phyloP scores from a whole-genome alignment of 2,113 vertebrate species.

The Heptranchias perlo region DNA sequence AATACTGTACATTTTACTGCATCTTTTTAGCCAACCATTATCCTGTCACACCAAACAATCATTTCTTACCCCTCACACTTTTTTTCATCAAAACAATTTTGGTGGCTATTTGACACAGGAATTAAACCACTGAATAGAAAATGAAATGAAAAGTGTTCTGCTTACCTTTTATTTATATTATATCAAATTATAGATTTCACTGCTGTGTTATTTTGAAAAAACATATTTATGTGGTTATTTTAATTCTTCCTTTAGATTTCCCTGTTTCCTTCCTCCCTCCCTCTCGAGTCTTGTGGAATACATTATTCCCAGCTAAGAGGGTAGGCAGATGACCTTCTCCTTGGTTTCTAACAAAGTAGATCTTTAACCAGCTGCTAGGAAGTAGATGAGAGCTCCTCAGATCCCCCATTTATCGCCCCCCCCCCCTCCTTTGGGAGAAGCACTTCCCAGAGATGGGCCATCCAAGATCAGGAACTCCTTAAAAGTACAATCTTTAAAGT shows the following conservation, averaged over 20 bases:
- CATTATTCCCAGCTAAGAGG: not conserved
- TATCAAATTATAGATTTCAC: not conserved
- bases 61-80: not conserved
- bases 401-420: not conserved
- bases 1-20: conserved; percentile 28
- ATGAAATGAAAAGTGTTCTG: not conserved
- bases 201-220: not conserved
- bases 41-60: conserved; percentile 26
- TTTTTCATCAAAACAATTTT: not conserved
- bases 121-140: not conserved
- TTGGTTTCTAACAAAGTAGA: not conserved
- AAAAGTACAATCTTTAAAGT: not conserved
- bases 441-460: not conserved
- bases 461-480: not conserved
- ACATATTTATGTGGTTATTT: not conserved
- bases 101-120: not conserved
- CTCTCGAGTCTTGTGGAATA: not conserved
- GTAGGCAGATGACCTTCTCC: not conserved
- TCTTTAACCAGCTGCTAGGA: not conserved
- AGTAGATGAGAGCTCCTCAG: not conserved
- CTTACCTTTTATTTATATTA: not conserved
- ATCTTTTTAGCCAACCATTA: conserved; percentile 25
- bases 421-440: not conserved
- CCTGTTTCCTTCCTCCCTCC: not conserved
- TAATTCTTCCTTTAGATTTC: not conserved